phyloP scores from a whole-genome alignment of 2,113 vertebrate genomes.

The Chionomys nivalis region DNA sequence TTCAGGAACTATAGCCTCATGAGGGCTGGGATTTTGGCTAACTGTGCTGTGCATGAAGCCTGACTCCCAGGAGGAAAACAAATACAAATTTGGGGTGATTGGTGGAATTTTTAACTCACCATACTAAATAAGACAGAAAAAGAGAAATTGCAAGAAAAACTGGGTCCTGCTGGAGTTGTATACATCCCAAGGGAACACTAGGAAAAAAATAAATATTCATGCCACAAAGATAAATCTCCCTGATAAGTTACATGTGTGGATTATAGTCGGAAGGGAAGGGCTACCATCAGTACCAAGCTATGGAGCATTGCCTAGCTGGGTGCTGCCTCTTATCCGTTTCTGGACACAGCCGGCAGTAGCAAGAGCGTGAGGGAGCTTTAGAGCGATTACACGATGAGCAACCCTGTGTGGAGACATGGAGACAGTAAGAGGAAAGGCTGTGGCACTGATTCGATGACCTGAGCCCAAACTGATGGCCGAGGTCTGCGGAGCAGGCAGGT shows the following conservation, averaged over 20 bases:
- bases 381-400: neutral
- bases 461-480: fast-evolving
- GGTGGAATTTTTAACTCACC: conserved; percentile 1
- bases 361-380: neutral
- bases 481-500: neutral
- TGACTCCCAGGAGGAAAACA: neutral
- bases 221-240: neutral
- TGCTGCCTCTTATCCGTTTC: neutral
- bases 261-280: neutral
- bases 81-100: neutral
- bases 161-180: neutral
- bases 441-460: fast-evolving
- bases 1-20: neutral
- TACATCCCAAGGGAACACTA: neutral
- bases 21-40: neutral
- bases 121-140: neutral
- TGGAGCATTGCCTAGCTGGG: neutral
- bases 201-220: neutral
- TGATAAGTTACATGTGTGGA: neutral
- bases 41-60: too few species aligned
- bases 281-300: neutral
- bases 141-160: neutral
- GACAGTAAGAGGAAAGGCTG: neutral
- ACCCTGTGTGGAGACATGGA: too few species aligned
- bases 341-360: neutral